Conservation (phyloP, 2,113 vertebrate genomes). For the Carassius gibelio region DNA sequence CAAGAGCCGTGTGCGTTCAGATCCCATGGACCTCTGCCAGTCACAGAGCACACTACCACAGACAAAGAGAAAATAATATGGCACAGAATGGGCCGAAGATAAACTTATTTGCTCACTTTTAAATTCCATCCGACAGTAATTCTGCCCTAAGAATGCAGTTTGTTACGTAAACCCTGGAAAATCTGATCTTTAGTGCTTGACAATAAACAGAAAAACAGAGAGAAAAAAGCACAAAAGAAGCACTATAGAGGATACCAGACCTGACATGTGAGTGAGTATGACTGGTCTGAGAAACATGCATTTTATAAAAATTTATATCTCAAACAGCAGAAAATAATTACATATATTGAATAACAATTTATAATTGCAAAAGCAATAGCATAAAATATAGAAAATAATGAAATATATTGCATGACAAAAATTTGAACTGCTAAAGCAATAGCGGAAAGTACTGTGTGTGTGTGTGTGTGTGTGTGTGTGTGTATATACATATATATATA, state of each 20-base stretch:
- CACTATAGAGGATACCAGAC: not conserved
- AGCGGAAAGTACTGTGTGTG: too few species aligned
- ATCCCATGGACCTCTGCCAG: not conserved
- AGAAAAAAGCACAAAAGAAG: not conserved
- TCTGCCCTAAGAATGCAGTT: not conserved
- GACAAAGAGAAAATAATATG: conserved; percentile 4
- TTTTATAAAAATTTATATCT: too few species aligned
- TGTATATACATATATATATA: too few species aligned
- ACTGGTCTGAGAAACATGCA: not conserved
- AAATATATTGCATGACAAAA: not conserved
- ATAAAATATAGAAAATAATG: not conserved
- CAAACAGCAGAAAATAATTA: not conserved
- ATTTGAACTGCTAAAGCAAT: not conserved
- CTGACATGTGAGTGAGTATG: not conserved
- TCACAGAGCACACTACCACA: not conserved
- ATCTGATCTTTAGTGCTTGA: not conserved
- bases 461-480: too few species aligned
- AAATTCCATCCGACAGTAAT: not conserved
- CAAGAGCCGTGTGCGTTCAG: not conserved
- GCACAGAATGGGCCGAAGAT: conserved; percentile 1
- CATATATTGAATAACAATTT: not conserved
- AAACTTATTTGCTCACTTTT: not conserved
- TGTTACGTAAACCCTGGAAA: not conserved
- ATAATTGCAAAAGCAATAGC: not conserved
- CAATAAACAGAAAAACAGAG: not conserved